A percentile compares a stretch with the other conserved stretches of the same genome.
Evolutionary conservation across 2,888 invertebrate genomes (phyloP).

Genomic region (Microdon myrmicae): DNA sequence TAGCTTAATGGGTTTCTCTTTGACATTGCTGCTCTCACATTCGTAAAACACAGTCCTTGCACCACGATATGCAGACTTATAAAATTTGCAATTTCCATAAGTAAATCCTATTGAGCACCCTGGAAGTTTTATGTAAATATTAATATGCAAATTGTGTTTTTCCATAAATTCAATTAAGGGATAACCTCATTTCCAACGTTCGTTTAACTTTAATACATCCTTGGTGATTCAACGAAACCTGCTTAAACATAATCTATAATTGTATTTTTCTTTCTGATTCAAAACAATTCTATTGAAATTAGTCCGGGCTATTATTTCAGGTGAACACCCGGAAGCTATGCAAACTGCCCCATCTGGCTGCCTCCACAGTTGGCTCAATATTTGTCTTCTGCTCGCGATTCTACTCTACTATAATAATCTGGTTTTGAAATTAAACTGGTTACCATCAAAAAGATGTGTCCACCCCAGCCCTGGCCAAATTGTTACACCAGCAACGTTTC

Average conservation of each 20-base stretch:
- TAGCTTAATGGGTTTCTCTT: no score
- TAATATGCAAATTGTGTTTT: conserved; percentile 8
- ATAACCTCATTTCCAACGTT: background rate
- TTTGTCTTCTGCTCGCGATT: conserved; percentile 60
- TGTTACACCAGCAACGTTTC: background rate
- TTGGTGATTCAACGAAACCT: no score
- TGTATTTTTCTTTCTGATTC: conserved; percentile 18
- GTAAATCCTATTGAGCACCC: no score
- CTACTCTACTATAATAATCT: conserved; percentile 61
- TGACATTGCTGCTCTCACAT: no score
- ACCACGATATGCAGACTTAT: no score
- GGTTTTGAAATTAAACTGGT: conserved; percentile 49
- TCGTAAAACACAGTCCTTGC: no score
- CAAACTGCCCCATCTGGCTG: conserved; percentile 67
- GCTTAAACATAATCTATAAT: no score
- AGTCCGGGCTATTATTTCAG: conserved; percentile 68
- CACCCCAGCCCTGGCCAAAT: no score
- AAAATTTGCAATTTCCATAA: no score
- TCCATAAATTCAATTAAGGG: conserved; percentile 14
- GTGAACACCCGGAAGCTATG: conserved; percentile 68
- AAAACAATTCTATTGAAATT: conserved; percentile 65
- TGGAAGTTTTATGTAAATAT: no score
- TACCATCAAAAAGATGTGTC: conserved; percentile 28
- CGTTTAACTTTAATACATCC: no score
- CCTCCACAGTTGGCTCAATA: conserved; percentile 65